These are phyloP conservation scores for Centruroides sculpturatus DNA, from an alignment of 1,140 invertebrate species.

Conservation along the genomic window DNA sequence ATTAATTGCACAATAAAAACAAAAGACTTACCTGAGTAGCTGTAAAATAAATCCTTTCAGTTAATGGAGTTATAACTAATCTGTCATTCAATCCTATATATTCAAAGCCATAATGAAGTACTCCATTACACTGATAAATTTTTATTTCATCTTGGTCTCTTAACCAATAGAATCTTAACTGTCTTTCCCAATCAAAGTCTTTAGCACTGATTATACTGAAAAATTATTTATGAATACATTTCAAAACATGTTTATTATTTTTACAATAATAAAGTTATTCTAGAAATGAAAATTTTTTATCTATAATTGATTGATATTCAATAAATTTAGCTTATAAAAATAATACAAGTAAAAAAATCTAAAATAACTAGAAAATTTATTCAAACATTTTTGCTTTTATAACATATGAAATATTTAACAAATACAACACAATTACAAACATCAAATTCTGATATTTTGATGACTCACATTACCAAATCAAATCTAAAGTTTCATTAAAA, in stretches of 20 bases:
- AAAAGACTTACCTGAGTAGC: constrained; percentile 46
- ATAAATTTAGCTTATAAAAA: not conserved
- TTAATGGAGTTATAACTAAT: constrained; percentile 76
- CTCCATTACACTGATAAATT: constrained; percentile 67
- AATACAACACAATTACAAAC: no score
- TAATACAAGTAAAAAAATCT: constrained; percentile 6
- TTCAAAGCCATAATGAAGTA: constrained; percentile 81
- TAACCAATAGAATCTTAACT: constrained; percentile 79
- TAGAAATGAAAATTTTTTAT: constrained; percentile 1
- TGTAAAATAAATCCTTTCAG: constrained; percentile 79
- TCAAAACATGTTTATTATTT: constrained; percentile 2
- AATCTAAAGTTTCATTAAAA: no score
- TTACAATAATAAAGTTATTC: no score
- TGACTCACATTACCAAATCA: no score
- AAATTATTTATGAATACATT: not conserved
- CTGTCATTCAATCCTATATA: constrained; percentile 86
- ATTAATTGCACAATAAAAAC: no score
- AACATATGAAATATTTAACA: no score
- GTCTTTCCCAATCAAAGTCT: constrained; percentile 86
- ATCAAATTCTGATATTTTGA: no score
- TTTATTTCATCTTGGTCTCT: constrained; percentile 62
- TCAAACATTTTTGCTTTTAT: no score
- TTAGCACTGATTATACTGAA: constrained; percentile 56
- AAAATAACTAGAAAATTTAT: no score
- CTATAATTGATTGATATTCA: not conserved